A percentile compares a stretch with the other conserved stretches of the same genome.
Conservation (phyloP, 2,113 vertebrate species). For the Daphoenositta chrysoptera region DNA sequence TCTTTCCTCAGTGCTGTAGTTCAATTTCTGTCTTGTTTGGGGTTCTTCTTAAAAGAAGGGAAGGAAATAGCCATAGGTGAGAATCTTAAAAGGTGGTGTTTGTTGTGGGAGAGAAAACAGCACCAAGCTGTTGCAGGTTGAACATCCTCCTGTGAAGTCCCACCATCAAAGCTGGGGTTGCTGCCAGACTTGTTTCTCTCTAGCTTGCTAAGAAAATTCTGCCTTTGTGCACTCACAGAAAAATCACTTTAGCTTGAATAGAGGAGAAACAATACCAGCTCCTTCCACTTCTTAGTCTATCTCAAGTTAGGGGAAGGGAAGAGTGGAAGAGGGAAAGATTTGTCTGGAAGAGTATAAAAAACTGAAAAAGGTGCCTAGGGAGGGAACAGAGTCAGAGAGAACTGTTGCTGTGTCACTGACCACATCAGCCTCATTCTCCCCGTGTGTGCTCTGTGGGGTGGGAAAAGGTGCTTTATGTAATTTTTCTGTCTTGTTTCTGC, state of each 20-base stretch:
- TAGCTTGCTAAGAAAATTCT: conserved; percentile 6
- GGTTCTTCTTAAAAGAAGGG: neutral
- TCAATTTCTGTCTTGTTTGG: neutral
- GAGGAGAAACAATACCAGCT: neutral
- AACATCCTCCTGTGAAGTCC: neutral
- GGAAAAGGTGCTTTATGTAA: neutral
- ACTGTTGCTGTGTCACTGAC: neutral
- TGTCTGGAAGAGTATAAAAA: neutral
- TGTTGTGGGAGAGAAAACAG: conserved; percentile 14
- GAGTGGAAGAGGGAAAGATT: neutral
- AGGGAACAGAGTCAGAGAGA: neutral
- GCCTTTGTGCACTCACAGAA: neutral
- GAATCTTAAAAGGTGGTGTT: conserved; percentile 32
- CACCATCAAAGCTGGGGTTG: neutral
- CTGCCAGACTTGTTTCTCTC: neutral
- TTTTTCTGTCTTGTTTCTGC: neutral
- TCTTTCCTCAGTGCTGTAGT: neutral
- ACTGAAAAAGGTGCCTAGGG: neutral
- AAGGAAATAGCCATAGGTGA: conserved; percentile 21
- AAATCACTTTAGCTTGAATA: neutral
- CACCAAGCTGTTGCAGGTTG: neutral
- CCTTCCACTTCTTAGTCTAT: neutral
- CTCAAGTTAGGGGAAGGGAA: neutral
- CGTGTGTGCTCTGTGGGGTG: neutral
- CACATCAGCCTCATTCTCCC: neutral